Evolutionary conservation across 1,140 invertebrate species (phyloP).

Genomic region (Eupeodes corollae): DNA sequence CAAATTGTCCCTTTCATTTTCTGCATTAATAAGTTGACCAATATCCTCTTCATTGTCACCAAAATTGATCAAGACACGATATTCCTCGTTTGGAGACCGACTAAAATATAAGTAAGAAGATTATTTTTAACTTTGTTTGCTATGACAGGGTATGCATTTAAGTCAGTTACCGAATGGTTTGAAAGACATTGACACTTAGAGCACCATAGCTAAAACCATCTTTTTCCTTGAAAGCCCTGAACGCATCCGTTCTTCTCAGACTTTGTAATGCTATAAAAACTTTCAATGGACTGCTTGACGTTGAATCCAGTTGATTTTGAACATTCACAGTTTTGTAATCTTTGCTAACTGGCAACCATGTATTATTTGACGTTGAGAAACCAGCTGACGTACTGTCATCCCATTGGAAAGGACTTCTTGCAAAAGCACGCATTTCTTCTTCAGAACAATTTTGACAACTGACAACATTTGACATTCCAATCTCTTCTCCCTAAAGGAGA

Average conservation of each 20-base stretch:
- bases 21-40: constrained; percentile 2
- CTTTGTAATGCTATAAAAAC: not conserved
- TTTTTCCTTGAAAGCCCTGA: not conserved
- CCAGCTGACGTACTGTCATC: constrained; percentile 32
- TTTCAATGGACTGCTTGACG: not conserved
- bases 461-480: constrained; percentile 56
- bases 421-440: constrained; percentile 43
- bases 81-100: too few species aligned
- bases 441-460: constrained; percentile 38
- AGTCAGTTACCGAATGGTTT: not conserved
- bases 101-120: too few species aligned
- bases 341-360: constrained; percentile 49
- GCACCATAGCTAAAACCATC: not conserved
- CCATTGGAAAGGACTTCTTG: constrained; percentile 64
- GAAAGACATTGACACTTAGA: not conserved
- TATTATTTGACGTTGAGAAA: constrained; percentile 39
- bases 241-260: not conserved
- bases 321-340: constrained; percentile 39
- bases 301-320: not conserved
- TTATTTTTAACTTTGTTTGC: too few species aligned
- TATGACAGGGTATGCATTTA: too few species aligned
- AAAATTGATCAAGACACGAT: too few species aligned
- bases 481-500: constrained; percentile 65
- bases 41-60: not conserved
- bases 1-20: constrained; percentile 13